Base-by-base conservation (phyloP, 2,113 vertebrate genomes). In the Blennius ocellaris region DNA sequence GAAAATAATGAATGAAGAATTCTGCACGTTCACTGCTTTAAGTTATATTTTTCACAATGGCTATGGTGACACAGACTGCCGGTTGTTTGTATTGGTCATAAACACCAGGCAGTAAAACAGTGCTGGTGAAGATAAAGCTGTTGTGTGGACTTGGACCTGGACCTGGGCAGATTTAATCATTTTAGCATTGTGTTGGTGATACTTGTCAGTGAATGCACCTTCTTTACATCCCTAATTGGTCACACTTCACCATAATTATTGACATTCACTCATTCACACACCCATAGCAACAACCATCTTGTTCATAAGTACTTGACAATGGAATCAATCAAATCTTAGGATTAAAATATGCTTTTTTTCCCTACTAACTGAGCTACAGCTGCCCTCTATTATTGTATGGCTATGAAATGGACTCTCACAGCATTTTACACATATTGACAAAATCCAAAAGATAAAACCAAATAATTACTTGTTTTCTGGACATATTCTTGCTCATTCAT, bases 71-170 rank as follows among this genome's bases (percentile, higher is more conserved):
- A 68, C 48, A 64, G 39, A 14, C 10, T 3, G 11, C 8, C n/a
- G n/a, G 73, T 63, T 67, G 68, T 67, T 63, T 63, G 16, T 36
- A 77, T 78, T 43, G 71, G 80, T 74, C 71, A 72, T 80, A 81
- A 80, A 74, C 41, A 38, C 65, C 7, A 11, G 62, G 66, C 17
- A 45, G 56, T 89, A 83, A 81, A 88, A 36, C 45, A 57, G 52
- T 30, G 6, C 7, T 6, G 5, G 40, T 63, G 17, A 15, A 85
- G 59, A 84, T 81, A 58, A 75, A 57, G 1, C 45, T 53, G 41
- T 16, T 56, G 21, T 50, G 40, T 81, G 80, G 71, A 93, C 86
- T 90, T 88, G 88, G 82, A 75, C 50, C 68, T 41, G 6, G 8
- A 16, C 17, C 36, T 14, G 6, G 54, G 9, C 16, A 51, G 37